Conservation (phyloP, 2,888 invertebrate species). For the Spodoptera picta region DNA sequence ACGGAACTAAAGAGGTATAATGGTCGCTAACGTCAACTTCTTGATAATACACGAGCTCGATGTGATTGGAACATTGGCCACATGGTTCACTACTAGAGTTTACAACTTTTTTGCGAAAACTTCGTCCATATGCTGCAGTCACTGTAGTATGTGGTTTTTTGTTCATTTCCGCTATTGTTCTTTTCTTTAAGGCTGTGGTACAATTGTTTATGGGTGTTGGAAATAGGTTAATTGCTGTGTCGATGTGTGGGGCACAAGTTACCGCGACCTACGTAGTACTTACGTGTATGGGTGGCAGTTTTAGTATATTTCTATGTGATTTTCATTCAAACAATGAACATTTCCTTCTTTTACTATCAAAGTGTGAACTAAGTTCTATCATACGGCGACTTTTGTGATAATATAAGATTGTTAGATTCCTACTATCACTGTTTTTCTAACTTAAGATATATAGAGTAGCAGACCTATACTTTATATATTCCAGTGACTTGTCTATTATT, state of each 20-base stretch:
- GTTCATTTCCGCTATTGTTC: slow-evolving; percentile 46
- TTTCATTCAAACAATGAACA: too few species aligned
- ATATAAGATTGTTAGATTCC: too few species aligned
- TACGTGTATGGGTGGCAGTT: neutral
- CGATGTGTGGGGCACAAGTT: neutral
- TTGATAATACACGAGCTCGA: slow-evolving; percentile 47
- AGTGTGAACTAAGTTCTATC: too few species aligned
- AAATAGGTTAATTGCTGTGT: slow-evolving; percentile 46
- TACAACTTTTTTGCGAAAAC: slow-evolving; percentile 37
- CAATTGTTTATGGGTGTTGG: slow-evolving; percentile 28
- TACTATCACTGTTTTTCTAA: too few species aligned
- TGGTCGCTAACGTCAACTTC: slow-evolving; percentile 40
- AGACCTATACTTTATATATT: too few species aligned
- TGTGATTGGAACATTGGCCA: slow-evolving; percentile 37
- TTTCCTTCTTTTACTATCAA: too few species aligned
- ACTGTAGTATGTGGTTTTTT: slow-evolving; percentile 28
- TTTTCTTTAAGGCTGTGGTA: slow-evolving; percentile 33
- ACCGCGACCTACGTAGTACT: neutral
- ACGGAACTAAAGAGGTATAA: slow-evolving; percentile 24
- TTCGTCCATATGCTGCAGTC: slow-evolving; percentile 26
- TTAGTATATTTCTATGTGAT: too few species aligned
- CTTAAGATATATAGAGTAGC: too few species aligned
- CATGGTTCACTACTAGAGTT: slow-evolving; percentile 38
- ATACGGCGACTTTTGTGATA: too few species aligned
- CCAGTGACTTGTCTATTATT: too few species aligned